phyloP scores from a whole-genome alignment of 2,888 invertebrate species.

The Lasioglossum lativentre region DNA sequence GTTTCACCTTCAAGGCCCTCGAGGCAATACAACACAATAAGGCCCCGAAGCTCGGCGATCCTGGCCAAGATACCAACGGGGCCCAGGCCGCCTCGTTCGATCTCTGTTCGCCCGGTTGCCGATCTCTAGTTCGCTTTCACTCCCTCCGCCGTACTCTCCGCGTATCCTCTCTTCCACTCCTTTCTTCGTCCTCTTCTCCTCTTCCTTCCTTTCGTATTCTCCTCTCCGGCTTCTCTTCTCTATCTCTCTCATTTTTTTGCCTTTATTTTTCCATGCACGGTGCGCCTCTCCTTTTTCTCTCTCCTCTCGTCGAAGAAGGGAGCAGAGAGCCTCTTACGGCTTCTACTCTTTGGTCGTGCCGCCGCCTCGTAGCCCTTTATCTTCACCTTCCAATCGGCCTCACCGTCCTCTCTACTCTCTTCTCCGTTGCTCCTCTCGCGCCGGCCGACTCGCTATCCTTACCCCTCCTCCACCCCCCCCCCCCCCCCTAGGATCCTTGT shows the following conservation, averaged over 20 bases:
- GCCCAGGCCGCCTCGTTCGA: constrained; percentile 52
- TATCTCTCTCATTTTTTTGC: constrained; percentile 23
- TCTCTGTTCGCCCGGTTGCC: constrained; percentile 39
- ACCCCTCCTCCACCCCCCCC: too few species aligned
- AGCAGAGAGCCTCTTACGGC: constrained; percentile 72
- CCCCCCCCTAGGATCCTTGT: constrained; percentile 28
- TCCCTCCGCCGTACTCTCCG: constrained; percentile 23
- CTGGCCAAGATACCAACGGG: constrained; percentile 72
- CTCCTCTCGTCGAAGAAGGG: constrained; percentile 56
- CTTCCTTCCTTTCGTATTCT: constrained; percentile 40
- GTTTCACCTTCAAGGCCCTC: constrained; percentile 66
- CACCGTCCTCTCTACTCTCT: constrained; percentile 53
- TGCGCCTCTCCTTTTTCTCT: constrained; percentile 69
- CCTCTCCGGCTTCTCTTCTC: constrained; percentile 11
- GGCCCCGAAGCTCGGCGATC: constrained; percentile 74
- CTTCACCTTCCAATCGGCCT: constrained; percentile 77
- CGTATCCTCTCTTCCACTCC: constrained; percentile 46
- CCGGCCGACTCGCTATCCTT: constrained; percentile 47
- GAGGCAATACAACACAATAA: constrained; percentile 77
- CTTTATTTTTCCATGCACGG: constrained; percentile 70
- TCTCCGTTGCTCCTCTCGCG: constrained; percentile 33
- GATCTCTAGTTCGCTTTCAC: constrained; percentile 28
- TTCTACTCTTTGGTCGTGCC: constrained; percentile 77
- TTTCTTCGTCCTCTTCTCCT: constrained; percentile 38
- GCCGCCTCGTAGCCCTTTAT: constrained; percentile 78